Evolutionary conservation across 1,140 invertebrate species (phyloP), one percentile per base, ranked within the genome.

Genomic region (Drosophila elegans): DNA sequence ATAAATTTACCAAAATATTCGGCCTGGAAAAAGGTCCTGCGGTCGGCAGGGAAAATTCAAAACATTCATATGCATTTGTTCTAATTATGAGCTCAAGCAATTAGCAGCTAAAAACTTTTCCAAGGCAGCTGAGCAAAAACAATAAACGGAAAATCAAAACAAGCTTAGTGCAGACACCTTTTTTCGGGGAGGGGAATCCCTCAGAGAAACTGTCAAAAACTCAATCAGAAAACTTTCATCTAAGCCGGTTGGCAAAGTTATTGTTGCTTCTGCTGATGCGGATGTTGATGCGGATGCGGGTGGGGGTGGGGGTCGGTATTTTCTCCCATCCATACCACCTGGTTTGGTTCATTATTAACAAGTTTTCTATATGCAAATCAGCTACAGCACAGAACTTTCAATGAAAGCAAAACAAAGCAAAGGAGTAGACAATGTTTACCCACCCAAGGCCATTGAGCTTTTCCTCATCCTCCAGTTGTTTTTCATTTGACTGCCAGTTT

Each of bases 361-460:
- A 86, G 75, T 88, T 84, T 78, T 72, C 75, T 54, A 60, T 88
- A 86, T 86, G 82, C 78, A 86, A 86, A 86, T 86, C 61, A 82
- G 74, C 49, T 34, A 56, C 56, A 34, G 48, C 39, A 45, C 53
- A 80, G 44, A 80, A 75, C 42, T 80, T 78, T 64, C 46, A 48
- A 46, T 60, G 53, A 25, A 64, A 74, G 71, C 51, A 41, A 48
- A 54, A 78, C 42, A 60, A 81, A 69, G 49, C 42, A 56, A 80
- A 60, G 53, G 67, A 44, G 49, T 68, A 59, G 73, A 68, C 74
- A 76, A 76, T 75, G 48, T 76, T 76, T 76, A 75, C 34, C 32
- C 52, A 53, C 62, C 62, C 63, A 62, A 44, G 55, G 54, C 60
- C 44, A 55, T 56, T 27, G 56, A 45, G 45, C 36, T 62, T 59